Evolutionary conservation across 2,888 invertebrate genomes (phyloP), one percentile per base, ranked within the genome.

Genomic region (Coleophora flavipennella): DNA sequence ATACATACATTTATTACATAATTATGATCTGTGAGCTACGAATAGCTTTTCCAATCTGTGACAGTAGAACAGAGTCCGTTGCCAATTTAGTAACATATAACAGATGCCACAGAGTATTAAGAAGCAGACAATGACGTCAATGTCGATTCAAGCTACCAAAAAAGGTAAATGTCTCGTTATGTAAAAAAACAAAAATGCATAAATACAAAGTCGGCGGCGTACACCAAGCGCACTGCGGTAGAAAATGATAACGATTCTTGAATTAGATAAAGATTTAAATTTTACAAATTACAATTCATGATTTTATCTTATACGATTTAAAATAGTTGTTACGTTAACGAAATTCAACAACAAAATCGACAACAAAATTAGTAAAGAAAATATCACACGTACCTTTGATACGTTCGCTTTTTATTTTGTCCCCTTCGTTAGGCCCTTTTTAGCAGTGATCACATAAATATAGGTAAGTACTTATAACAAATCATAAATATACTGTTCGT

Each of bases 121-220:
- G 12, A 3, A 11, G 13, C 3, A 13, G 32, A 3, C 2, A 8
- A 32, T 32, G 32, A 11, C 12, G 32, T 13, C 32, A 34, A n/a
- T 20, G 34, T 11, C 13, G 2, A 14, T 11, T 4, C 9, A 10
- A 12, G 7, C 2, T 25, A 8, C 11, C n/a, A 25, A 11, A 2
- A 25, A 33, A 9, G 32, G 13, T 32, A 10, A 28, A 1, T 13
- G 9, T 32, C 45, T 55, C 46, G 41, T 47, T 39, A 58, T 52
- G 51, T 55, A 57, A 60, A 55, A 57, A 48, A 53, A 53, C 55
- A 55, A 65, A 72, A 71, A 74, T 69, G 67, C 67, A 67, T 67
- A 74, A 72, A 75, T 71, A 69, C 62, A 66, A 12, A n/a, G 32
- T 32, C 32, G 32, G 14, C 43, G 45, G 43, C 42, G 40, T 13